Percentiles rank a stretch among this genome's conserved stretches.
Evolutionary conservation across 1,140 invertebrate genomes (phyloP).

Genomic region (Akabosia matsudoensis): DNA sequence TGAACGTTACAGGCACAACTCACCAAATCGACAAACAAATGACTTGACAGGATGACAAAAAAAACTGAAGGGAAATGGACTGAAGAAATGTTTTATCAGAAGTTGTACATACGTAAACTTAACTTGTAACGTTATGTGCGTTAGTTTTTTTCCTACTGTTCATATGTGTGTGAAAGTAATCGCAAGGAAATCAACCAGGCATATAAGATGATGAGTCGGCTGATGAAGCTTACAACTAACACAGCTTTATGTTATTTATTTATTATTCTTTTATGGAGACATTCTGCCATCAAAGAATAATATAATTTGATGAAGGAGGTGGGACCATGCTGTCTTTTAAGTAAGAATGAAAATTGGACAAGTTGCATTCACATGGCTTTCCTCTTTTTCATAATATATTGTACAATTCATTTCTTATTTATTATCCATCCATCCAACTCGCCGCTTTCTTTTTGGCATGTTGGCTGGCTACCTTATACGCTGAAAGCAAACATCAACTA

Average conservation of each 20-base stretch:
- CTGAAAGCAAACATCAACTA: too few relatives aligned
- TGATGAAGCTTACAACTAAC: slow-evolving; percentile 12
- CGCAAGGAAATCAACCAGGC: neutral
- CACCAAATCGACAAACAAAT: slow-evolving; percentile 17
- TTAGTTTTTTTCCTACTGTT: too few relatives aligned
- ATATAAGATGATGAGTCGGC: slow-evolving; percentile 23
- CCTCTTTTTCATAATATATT: neutral
- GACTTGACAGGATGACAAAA: slow-evolving; percentile 30
- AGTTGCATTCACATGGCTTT: slow-evolving; percentile 13
- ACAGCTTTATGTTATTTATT: neutral
- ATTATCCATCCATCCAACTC: too few relatives aligned
- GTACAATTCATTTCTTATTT: neutral
- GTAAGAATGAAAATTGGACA: slow-evolving; percentile 24
- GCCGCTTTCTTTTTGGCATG: neutral
- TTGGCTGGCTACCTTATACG: too few relatives aligned
- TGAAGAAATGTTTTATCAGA: slow-evolving; percentile 38
- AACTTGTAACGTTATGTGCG: too few relatives aligned
- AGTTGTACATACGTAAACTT: too few relatives aligned
- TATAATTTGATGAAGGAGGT: slow-evolving; percentile 39
- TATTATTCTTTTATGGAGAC: slow-evolving; percentile 28
- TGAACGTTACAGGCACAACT: neutral
- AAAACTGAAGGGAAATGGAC: slow-evolving; percentile 38
- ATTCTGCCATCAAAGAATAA: slow-evolving; percentile 36
- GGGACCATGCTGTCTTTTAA: slow-evolving; percentile 21
- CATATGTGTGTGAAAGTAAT: neutral